Evolutionary conservation across 2,888 invertebrate species (phyloP), one percentile per base, ranked within the genome.

Genomic region (Meteorus cinctellus): DNA sequence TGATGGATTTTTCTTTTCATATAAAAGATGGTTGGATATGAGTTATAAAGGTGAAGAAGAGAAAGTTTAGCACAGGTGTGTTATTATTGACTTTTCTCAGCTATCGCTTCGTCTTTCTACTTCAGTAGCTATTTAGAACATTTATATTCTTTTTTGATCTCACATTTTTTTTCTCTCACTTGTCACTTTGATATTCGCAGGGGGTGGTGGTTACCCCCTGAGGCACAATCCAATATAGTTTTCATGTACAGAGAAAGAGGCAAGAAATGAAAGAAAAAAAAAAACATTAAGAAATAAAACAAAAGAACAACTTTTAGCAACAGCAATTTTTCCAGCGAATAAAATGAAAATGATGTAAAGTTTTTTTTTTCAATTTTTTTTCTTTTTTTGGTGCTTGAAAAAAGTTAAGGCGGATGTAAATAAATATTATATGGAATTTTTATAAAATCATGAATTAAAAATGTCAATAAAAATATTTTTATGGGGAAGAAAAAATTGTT

Each of bases 101-200:
- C 69, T 48, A 36, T 19, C 29, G 59, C 68, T 27, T 62, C 65
- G 55, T 76, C 19, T 48, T 63, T 8, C 70, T 31, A 48, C 76
- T 14, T 27, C 45, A 67, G 72, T 55, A 5, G 19, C 55, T 19
- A 19, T 55, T 55, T 55, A 55, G 19, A 55, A 55, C 8, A n/a
- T 16, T 48, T 16, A 48, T 55, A 8, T 55, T 55, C 8, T 70
- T 51, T 59, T 48, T 51, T 63, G 62, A 34, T 62, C 70, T 68
- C 66, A 51, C 65, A 51, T 72, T 34, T 55, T 66, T 62, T 66
- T 68, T 19, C 24, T 4, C 19, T 4, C 24, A 1, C 55, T 55
- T 68, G 74, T 36, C 51, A 19, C 45, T 24, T 27, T 48, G 48
- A 29, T 51, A 27, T 60, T 45, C 66, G 12, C 41, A 19, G 10